Evolutionary conservation across 2,888 invertebrate species (phyloP), one percentile per base, ranked within the genome.

Genomic region (Resseliella maxima): DNA sequence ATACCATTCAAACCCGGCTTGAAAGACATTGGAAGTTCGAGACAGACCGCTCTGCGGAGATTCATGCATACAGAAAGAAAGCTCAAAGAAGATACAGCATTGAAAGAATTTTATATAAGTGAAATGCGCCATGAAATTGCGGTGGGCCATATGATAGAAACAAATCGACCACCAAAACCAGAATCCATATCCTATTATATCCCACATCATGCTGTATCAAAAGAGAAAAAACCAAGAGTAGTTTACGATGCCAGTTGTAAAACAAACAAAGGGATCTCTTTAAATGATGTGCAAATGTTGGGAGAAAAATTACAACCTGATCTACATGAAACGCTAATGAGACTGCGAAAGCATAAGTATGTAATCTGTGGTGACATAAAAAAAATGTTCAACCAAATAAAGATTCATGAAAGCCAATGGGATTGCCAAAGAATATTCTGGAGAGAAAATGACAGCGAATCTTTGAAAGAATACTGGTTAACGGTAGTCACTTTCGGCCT

Each of bases 291-390:
- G 5, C 72, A 72, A n/a, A 31, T 72, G 72, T 31, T 31, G 6
- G 72, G 72, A 15, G 35, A 31, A 31, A 72, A 46, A 27, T 12
- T 88, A 1, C 87, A 87, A 45, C 10, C 24, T 10, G 86, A 87
- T 46, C 36, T 87, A 8, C 36, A 86, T 5, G 54, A 83, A 1
- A n/a, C 86, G 0, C 15, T 87, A 21, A 21, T 87, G 18, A 31
- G 87, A 3, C 87, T 86, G n/a, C 81, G 88, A 21, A 18, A 27
- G 0, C 54, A 87, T 45, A 85, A 46, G 27, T 86, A 85, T 41
- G 87, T n/a, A 86, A 24, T 87, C 90, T 12, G 88, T 88, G 8
- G 87, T 87, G 88, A 88, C 50, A 87, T 88, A 3, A 86, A 86
- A 85, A 35, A 12, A 0, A 72, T 72, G 72, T 72, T 88, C 35